phyloP scores from a whole-genome alignment of 2,888 invertebrate genomes.

The Megamerina dolium region DNA sequence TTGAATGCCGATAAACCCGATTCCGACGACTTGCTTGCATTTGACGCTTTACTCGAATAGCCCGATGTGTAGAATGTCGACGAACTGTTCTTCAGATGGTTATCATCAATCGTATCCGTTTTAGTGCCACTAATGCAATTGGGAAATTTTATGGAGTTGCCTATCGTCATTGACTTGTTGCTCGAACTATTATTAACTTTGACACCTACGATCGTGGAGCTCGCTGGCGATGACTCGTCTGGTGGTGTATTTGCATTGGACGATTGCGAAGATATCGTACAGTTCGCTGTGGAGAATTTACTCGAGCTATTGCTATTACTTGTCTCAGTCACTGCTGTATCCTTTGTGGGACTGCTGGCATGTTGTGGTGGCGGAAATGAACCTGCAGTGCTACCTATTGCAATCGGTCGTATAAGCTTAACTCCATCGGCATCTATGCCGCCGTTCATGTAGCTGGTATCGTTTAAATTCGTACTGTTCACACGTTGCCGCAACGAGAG shows the following conservation, averaged over 20 bases:
- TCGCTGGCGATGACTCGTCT: slow-evolving; percentile 30
- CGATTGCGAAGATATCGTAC: slow-evolving; percentile 48
- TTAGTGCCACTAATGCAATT: slow-evolving; percentile 46
- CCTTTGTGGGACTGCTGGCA: slow-evolving; percentile 35
- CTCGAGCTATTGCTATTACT: slow-evolving; percentile 45
- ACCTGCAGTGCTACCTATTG: slow-evolving; percentile 33
- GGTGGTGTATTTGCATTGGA: slow-evolving; percentile 41
- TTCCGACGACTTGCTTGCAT: slow-evolving; percentile 42
- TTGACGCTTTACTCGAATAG: slow-evolving; percentile 41
- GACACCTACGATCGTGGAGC: slow-evolving; percentile 17
- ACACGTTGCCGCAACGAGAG: slow-evolving; percentile 44
- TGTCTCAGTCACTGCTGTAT: slow-evolving; percentile 27
- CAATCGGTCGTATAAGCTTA: slow-evolving; percentile 45
- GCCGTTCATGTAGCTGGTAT: slow-evolving; percentile 41
- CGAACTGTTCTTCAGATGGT: slow-evolving; percentile 22
- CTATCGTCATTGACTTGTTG: slow-evolving; percentile 29
- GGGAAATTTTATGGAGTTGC: slow-evolving; percentile 40
- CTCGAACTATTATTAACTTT: slow-evolving; percentile 24
- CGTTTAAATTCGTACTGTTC: slow-evolving; percentile 37
- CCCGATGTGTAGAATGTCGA: slow-evolving; percentile 34
- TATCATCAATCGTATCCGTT: slow-evolving; percentile 39
- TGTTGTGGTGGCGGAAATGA: slow-evolving; percentile 23
- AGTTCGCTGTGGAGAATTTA: slow-evolving; percentile 49
- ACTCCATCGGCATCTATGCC: slow-evolving; percentile 41
- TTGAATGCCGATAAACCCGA: slow-evolving; percentile 51